Evolutionary conservation across 37 sponge, comb jelly and placozoan species (phyloP), one percentile per base, ranked within the genome.

Genomic region (Chondrosia reniformis): DNA sequence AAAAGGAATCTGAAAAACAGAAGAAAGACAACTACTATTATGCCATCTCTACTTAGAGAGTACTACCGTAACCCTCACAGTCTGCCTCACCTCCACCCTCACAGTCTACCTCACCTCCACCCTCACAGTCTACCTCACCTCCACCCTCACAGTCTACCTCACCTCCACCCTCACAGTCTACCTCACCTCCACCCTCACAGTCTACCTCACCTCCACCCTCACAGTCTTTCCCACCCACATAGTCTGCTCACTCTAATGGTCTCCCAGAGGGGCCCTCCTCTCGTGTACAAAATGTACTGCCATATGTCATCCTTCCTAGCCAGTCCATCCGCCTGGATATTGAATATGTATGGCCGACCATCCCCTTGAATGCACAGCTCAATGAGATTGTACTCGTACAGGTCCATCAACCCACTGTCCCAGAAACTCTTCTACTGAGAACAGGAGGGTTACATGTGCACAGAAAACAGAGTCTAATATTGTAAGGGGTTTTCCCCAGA

Each of bases 211-310:
- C n/a, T n/a, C n/a, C n/a, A n/a, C n/a, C n/a, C n/a, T n/a, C n/a
- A n/a, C n/a, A n/a, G n/a, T n/a, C n/a, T n/a, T n/a, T n/a, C n/a
- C n/a, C n/a, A n/a, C n/a, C n/a, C n/a, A n/a, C n/a, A n/a, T n/a
- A n/a, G n/a, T n/a, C n/a, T 37, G 44, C 87, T 79, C 42, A 93
- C 95, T 5, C 46, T 86, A 15, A 96, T 82, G 19, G 76, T 65
- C 77, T 96, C 97, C 95, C 95, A 96, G 27, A 88, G 75, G 33
- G 94, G 94, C 0, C 97, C 97, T 27, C 97, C 97, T 59, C 94
- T 63, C 4, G 97, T 93, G 91, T 85, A 88, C 46, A 96, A 33
- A 36, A 96, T 84, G 62, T 24, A 55, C 77, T 96, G 97, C 89
- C 88, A 96, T 9, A 96, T 46, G 46, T 93, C 94, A 54, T 93